Evolutionary conservation across 1,140 invertebrate species (phyloP).

Genomic region (Papilio glaucus): DNA sequence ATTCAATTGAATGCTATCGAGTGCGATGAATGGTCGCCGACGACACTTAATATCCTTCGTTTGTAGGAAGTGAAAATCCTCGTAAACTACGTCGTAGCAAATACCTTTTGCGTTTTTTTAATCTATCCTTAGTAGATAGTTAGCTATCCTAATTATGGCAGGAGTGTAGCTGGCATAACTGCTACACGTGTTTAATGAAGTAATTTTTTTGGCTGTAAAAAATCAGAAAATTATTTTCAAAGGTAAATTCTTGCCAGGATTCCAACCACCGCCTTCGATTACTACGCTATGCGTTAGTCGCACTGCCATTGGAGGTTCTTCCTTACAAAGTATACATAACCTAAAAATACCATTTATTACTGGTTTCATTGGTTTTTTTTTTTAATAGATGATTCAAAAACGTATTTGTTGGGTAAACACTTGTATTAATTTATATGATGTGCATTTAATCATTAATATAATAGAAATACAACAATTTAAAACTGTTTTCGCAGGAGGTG

Average conservation of each 20-base stretch:
- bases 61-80: slow-evolving; percentile 33
- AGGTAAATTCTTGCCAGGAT: background rate
- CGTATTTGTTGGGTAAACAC: no score
- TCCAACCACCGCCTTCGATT: no score
- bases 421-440: no score
- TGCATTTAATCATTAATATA: no score
- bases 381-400: no score
- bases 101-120: background rate
- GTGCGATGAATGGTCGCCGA: slow-evolving; percentile 30
- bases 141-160: background rate
- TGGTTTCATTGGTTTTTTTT: no score
- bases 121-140: background rate
- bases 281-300: no score
- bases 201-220: background rate
- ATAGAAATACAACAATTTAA: no score
- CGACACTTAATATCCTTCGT: slow-evolving; percentile 11
- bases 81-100: slow-evolving; percentile 4
- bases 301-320: no score
- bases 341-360: no score
- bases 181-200: background rate
- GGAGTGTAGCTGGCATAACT: background rate
- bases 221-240: background rate
- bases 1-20: slow-evolving; percentile 34
- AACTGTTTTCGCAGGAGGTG: no score
- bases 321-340: no score